These are phyloP conservation scores for Odontamblyopus rebecca DNA, from an alignment of 2,797 vertebrate genomes.

Conservation along the genomic window DNA sequence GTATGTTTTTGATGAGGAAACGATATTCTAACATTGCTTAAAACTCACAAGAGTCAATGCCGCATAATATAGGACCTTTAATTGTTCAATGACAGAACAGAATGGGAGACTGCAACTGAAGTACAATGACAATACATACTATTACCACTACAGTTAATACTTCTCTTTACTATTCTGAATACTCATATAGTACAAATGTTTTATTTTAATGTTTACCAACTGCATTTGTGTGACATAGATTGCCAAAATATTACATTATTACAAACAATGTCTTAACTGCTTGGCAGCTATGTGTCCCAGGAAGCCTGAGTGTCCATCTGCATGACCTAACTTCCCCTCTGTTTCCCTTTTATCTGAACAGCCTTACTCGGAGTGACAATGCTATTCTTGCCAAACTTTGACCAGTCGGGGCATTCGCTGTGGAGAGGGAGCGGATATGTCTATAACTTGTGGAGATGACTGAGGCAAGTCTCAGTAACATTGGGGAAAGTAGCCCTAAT, in stretches of 20 bases:
- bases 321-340: constrained; percentile 30
- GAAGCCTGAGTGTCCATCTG: constrained; percentile 27
- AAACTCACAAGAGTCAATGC: no score
- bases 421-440: constrained; percentile 42
- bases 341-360: constrained; percentile 44
- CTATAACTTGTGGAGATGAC: constrained; percentile 40
- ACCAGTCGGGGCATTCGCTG: constrained; percentile 57
- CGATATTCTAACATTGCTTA: no score
- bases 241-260: background rate
- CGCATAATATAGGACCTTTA: background rate
- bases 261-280: background rate
- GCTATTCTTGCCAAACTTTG: constrained; percentile 63
- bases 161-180: background rate
- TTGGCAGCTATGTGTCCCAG: constrained; percentile 16
- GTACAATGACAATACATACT: background rate
- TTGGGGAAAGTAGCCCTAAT: constrained; percentile 58
- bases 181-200: background rate
- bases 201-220: background rate
- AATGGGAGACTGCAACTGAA: background rate
- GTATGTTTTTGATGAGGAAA: no score
- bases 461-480: constrained; percentile 38
- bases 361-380: constrained; percentile 50
- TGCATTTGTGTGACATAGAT: background rate
- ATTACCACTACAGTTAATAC: background rate
- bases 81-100: background rate